Evolutionary conservation across 2,797 vertebrate genomes (phyloP).

Genomic region (Xenopus petersii): DNA sequence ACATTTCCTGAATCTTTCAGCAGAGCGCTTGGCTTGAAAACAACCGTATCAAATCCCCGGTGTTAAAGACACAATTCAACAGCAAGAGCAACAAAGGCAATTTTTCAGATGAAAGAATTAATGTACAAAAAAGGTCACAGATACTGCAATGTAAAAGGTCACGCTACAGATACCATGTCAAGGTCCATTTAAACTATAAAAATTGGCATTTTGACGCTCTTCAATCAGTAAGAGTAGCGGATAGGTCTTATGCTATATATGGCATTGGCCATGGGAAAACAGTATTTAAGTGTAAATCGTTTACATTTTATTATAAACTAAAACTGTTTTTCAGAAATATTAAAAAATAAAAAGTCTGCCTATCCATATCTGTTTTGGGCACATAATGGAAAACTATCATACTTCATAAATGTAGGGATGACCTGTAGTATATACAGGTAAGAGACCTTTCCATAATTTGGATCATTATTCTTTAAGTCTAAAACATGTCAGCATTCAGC

Average conservation of each 20-base stretch:
- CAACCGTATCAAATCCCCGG: conserved; percentile 19
- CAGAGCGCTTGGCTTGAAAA: conserved; percentile 19
- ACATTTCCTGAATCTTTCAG: conserved; percentile 21
- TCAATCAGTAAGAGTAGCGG: neutral
- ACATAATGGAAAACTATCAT: no score
- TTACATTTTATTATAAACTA: no score
- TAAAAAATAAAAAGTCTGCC: no score
- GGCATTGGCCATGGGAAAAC: neutral
- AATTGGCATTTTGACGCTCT: conserved; percentile 3
- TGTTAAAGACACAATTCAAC: conserved; percentile 19
- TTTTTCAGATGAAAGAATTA: conserved; percentile 38
- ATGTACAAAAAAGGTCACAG: conserved; percentile 29
- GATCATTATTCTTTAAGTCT: no score
- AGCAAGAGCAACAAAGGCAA: conserved; percentile 34
- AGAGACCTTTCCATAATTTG: no score
- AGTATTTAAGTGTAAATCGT: no score
- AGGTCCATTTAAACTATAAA: conserved; percentile 5
- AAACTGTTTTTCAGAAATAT: no score
- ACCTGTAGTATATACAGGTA: no score
- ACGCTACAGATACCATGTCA: neutral
- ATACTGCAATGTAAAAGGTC: conserved; percentile 32
- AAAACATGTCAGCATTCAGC: no score
- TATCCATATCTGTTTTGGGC: no score
- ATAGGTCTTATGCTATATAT: conserved; percentile 1
- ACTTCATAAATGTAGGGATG: no score